These are phyloP conservation scores for Laspeyria flexula DNA, from an alignment of 2,888 invertebrate species.

Conservation along the genomic window DNA sequence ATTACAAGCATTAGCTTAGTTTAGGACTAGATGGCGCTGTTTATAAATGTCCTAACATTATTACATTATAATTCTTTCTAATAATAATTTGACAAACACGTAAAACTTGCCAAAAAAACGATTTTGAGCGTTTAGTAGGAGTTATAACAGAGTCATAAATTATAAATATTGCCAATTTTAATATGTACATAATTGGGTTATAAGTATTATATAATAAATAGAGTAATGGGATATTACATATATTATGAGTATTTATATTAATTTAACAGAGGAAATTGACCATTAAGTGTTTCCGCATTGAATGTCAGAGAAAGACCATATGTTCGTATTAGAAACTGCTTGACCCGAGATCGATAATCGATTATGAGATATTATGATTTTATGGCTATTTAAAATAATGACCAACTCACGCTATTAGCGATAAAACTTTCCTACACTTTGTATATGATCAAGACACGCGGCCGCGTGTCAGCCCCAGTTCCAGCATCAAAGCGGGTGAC, in stretches of 20 bases:
- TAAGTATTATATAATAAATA: constrained; percentile 26
- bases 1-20: no score
- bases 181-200: constrained; percentile 6
- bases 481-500: no score
- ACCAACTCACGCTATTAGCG: constrained; percentile 5
- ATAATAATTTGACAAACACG: no score
- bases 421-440: constrained; percentile 29
- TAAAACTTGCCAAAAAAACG: no score
- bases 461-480: no score
- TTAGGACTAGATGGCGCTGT: no score
- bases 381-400: constrained; percentile 20
- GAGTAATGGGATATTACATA: constrained; percentile 30
- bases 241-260: constrained; percentile 15
- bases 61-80: no score
- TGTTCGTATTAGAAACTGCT: constrained; percentile 24
- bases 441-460: no score
- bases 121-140: no score
- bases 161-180: background rate
- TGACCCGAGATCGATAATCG: constrained; percentile 18
- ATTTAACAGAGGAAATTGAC: constrained; percentile 36
- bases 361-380: constrained; percentile 18
- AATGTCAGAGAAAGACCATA: constrained; percentile 27
- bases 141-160: no score
- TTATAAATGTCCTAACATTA: no score
- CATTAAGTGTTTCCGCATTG: constrained; percentile 40